Percentiles rank a stretch among this genome's conserved stretches.
Evolutionary conservation across 2,797 vertebrate species (phyloP).

Genomic region (Sebastes oblongus): DNA sequence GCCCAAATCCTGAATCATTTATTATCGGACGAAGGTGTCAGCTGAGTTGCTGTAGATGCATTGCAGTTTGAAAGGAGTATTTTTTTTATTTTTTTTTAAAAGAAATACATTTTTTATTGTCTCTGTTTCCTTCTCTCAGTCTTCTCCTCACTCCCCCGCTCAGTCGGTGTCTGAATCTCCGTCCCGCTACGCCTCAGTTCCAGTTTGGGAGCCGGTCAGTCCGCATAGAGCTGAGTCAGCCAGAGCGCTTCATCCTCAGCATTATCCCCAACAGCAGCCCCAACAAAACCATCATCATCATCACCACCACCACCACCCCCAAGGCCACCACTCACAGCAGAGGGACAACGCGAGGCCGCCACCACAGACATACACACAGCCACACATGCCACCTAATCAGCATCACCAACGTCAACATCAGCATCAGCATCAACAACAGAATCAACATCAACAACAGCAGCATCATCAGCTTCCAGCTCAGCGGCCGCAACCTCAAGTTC

Average conservation of each 20-base stretch:
- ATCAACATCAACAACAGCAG: constrained; percentile 20
- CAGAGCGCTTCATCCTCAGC: constrained; percentile 77
- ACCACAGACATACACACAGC: constrained; percentile 57
- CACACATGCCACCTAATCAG: constrained; percentile 6
- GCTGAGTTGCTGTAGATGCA: background rate
- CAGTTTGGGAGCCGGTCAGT: constrained; percentile 70
- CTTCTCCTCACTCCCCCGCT: constrained; percentile 51
- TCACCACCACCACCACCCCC: constrained; percentile 23
- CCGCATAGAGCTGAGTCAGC: constrained; percentile 87
- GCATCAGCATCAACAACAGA: constrained; percentile 34
- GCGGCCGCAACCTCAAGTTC: constrained; percentile 35
- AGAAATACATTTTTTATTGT: too few relatives aligned
- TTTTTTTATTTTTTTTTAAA: background rate
- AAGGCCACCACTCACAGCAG: constrained; percentile 45
- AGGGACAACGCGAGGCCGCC: constrained; percentile 28
- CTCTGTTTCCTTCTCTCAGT: constrained; percentile 11
- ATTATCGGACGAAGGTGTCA: background rate
- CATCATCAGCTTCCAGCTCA: constrained; percentile 38
- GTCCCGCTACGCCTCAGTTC: constrained; percentile 25
- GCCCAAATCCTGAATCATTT: constrained; percentile 15
- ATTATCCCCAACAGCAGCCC: constrained; percentile 62
- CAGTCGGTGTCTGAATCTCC: constrained; percentile 52
- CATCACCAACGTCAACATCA: constrained; percentile 43
- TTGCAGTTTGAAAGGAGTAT: background rate
- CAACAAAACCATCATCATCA: constrained; percentile 37